These are phyloP conservation scores for Cuniculus paca DNA, from an alignment of 2,797 vertebrate genomes.

Conservation along the genomic window DNA sequence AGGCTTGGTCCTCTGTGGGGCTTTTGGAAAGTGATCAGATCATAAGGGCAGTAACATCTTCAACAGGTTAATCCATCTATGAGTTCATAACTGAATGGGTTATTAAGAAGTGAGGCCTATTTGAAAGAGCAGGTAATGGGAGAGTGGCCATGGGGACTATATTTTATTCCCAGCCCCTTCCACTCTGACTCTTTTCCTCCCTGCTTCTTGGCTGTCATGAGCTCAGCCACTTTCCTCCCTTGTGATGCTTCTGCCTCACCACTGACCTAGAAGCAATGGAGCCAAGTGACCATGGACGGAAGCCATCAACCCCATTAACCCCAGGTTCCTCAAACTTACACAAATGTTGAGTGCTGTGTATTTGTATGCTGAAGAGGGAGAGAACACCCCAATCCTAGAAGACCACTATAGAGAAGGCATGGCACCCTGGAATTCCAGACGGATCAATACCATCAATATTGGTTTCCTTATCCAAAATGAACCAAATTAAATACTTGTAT, in stretches of 20 bases:
- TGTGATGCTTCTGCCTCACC: not conserved
- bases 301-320: not conserved
- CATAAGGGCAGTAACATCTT: not conserved
- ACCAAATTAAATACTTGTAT: not conserved
- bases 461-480: not conserved
- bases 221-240: not conserved
- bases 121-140: not conserved
- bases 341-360: not conserved
- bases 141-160: too few species aligned
- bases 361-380: not conserved
- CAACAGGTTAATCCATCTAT: not conserved
- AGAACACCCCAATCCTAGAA: not conserved
- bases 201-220: not conserved
- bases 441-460: not conserved
- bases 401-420: not conserved
- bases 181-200: not conserved
- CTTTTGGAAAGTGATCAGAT: not conserved
- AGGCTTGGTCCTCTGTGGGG: not conserved
- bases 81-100: not conserved
- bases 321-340: not conserved
- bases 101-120: not conserved
- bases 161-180: not conserved
- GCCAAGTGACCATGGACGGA: not conserved
- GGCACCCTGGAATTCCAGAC: not conserved
- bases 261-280: not conserved